Percentiles rank a stretch among this genome's conserved stretches.
These are phyloP conservation scores for Ametastegia equiseti DNA, from an alignment of 2,888 invertebrate genomes.

Conservation along the genomic window DNA sequence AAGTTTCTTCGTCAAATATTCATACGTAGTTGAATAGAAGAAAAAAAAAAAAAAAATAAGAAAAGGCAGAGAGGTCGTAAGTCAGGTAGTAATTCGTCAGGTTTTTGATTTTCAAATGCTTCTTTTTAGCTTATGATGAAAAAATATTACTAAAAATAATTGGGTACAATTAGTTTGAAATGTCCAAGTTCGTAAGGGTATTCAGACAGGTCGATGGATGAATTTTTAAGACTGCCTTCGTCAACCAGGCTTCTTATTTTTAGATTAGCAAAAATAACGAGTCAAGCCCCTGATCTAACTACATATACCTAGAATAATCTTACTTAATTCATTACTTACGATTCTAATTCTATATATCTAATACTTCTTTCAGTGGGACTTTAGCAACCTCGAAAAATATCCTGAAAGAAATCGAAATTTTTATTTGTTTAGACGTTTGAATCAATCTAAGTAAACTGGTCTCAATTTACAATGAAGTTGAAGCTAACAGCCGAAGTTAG, in stretches of 20 bases:
- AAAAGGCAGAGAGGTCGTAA: constrained; percentile 38
- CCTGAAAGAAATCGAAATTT: constrained; percentile 73
- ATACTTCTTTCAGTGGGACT: constrained; percentile 80
- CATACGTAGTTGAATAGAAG: constrained; percentile 47
- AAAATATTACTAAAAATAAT: not conserved
- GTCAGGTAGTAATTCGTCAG: not conserved
- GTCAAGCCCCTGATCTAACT: constrained; percentile 54
- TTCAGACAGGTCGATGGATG: not conserved
- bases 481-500: no score
- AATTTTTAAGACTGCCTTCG: not conserved
- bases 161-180: not conserved
- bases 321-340: constrained; percentile 52
- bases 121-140: not conserved
- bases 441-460: not conserved
- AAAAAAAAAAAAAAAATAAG: constrained; percentile 52
- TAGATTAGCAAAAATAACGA: constrained; percentile 31
- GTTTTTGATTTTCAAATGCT: constrained; percentile 4
- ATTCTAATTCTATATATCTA: constrained; percentile 65
- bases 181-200: not conserved
- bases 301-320: constrained; percentile 53
- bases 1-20: constrained; percentile 24
- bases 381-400: constrained; percentile 96
- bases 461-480: no score
- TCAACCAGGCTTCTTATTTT: constrained; percentile 4
- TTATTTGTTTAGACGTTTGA: not conserved